Percentiles rank a stretch among this genome's conserved stretches.
phyloP scores from a whole-genome alignment of 2,113 vertebrate genomes.

The Myiagra hebetior region DNA sequence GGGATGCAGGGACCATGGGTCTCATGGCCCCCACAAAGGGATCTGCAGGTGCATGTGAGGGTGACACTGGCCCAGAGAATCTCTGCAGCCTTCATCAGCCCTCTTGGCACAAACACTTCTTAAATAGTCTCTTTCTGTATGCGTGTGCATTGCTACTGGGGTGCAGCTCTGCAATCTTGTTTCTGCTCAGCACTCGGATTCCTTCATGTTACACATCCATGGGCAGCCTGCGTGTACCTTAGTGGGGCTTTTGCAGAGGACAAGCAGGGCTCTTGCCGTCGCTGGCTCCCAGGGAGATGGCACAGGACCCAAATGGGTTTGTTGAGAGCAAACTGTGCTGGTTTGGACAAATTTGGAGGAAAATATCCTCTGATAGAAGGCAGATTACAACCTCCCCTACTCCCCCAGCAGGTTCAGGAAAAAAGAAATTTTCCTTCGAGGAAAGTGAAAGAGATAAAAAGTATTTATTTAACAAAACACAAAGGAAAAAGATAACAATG shows the following conservation, averaged over 20 bases:
- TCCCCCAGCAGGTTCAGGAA: too few species aligned
- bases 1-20: background rate
- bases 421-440: too few species aligned
- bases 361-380: too few species aligned
- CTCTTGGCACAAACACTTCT: background rate
- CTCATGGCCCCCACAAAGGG: background rate
- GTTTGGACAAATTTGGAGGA: too few species aligned
- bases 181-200: background rate
- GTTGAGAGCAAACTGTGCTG: background rate
- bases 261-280: background rate
- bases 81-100: background rate
- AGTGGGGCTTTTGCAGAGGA: background rate
- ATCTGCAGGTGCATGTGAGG: background rate
- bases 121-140: background rate
- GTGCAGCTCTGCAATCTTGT: background rate
- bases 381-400: too few species aligned
- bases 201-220: accelerated
- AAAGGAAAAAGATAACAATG: too few species aligned
- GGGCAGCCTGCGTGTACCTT: accelerated
- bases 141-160: background rate
- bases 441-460: too few species aligned
- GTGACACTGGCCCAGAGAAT: background rate
- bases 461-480: too few species aligned
- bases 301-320: background rate
- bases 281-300: background rate